phyloP scores from a whole-genome alignment of 1,140 invertebrate species.

The Ostrea denselamellosa region DNA sequence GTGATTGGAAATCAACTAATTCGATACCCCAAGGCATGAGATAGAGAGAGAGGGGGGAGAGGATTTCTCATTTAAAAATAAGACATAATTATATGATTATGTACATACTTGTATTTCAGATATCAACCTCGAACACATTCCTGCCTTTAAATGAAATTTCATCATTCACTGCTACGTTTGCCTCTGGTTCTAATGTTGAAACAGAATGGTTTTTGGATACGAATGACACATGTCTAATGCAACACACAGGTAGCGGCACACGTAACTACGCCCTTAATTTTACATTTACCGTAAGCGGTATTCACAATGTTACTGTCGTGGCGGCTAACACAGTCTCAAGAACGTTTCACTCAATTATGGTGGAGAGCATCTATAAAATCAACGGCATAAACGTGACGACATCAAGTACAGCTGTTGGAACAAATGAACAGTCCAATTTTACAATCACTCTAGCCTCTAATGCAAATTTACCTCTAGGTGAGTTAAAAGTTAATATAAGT shows the following conservation, averaged over 20 bases:
- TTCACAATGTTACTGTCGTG: conserved; percentile 31
- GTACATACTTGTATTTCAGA: neutral
- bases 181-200: conserved; percentile 39
- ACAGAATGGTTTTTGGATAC: conserved; percentile 48
- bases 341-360: conserved; percentile 21
- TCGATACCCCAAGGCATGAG: no score
- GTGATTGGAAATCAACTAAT: no score
- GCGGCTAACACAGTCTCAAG: conserved; percentile 34
- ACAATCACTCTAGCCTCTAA: neutral
- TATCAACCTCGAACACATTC: conserved; percentile 24
- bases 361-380: neutral
- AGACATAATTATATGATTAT: no score
- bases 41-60: no score
- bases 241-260: conserved; percentile 10
- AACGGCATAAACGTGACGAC: conserved; percentile 3
- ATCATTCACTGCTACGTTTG: neutral
- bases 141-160: neutral
- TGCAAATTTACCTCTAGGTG: conserved; percentile 32
- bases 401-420: neutral
- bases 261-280: neutral
- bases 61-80: no score
- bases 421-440: neutral
- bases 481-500: conserved; percentile 5
- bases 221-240: conserved; percentile 43
- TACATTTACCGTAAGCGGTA: conserved; percentile 27